Base-by-base conservation (phyloP, 2,113 vertebrate genomes). In the Thunnus maccoyii region DNA sequence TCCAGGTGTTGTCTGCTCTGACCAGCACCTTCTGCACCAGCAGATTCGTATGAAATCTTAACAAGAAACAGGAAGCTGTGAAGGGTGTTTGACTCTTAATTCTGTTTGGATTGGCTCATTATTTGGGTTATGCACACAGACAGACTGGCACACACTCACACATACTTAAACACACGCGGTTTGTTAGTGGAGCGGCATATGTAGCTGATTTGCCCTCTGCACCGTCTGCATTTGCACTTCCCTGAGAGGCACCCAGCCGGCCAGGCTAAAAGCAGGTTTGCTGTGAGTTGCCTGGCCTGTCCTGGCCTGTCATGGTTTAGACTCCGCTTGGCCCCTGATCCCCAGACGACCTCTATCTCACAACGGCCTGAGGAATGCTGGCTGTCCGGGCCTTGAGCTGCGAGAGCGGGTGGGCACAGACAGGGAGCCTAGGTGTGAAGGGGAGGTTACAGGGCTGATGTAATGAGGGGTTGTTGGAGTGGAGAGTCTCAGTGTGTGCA, bases 341-440 rank as follows among this genome's bases (percentile, higher is more conserved):
- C 75, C 84, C 72, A 46, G 62, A 50, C 74, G 87, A 94, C 90
- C 89, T 85, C 80, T 89, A 86, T 77, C 92, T 95, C 88, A 78
- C 94, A 91, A 83, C 41, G 32, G 46, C 72, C 69, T 84, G 93
- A 87, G 92, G 92, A 93, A 94, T 95, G 91, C 87, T 66, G 72
- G 54, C 44, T 15, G 81, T 78, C 52, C 25, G 5, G 57, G 70
- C 46, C 17, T 55, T 20, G 63, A 70, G 61, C 46, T 72, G 65
- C 25, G 73, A 82, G 80, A 61, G 74, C 25, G 79, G 72, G 77
- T 74, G 66, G 64, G 27, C 3, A 50, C 84, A 81, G 88, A 79
- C 84, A 5, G 76, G 10, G 52, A 84, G 82, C 86, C 87, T 79
- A 18, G 72, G 85, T 88, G 92, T 88, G 88, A 93, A 90, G 76